Percentiles rank a stretch among this genome's conserved stretches.
Evolutionary conservation across 2,888 invertebrate genomes (phyloP).

Genomic region (Hypsopygia costalis): DNA sequence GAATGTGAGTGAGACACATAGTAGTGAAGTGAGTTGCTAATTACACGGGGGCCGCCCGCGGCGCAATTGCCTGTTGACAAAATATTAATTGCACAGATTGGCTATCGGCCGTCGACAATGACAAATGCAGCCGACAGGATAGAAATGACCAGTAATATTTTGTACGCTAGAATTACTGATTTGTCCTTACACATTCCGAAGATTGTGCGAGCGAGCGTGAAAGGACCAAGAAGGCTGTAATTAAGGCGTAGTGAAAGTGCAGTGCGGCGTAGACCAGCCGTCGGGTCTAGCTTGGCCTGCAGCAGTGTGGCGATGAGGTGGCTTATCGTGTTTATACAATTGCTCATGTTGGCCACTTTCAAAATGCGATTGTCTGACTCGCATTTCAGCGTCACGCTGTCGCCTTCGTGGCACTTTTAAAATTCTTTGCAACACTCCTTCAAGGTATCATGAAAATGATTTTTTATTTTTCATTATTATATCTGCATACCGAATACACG

Average conservation of each 20-base stretch:
- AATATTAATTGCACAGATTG: slow-evolving; percentile 28
- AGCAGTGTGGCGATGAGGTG: not conserved
- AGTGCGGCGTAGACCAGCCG: slow-evolving; percentile 7
- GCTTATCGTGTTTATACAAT: not conserved
- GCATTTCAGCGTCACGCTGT: not conserved
- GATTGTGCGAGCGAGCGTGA: slow-evolving; percentile 8
- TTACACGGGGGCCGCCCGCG: slow-evolving; percentile 23
- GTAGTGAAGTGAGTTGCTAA: slow-evolving; percentile 16
- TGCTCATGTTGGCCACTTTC: slow-evolving; percentile 26
- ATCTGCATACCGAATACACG: too few relatives aligned
- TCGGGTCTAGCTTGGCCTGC: not conserved
- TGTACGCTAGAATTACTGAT: slow-evolving; percentile 19
- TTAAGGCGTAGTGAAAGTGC: slow-evolving; percentile 28
- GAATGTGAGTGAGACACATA: slow-evolving; percentile 20
- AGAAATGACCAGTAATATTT: slow-evolving; percentile 12
- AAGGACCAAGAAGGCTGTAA: slow-evolving; percentile 15
- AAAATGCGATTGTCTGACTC: slow-evolving; percentile 14
- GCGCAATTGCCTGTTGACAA: slow-evolving; percentile 28
- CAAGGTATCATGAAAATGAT: too few relatives aligned
- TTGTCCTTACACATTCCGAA: slow-evolving; percentile 18
- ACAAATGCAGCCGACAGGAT: slow-evolving; percentile 18
- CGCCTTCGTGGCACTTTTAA: too few relatives aligned
- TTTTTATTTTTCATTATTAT: too few relatives aligned
- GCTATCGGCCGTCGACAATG: slow-evolving; percentile 27
- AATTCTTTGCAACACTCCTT: too few relatives aligned